These are phyloP conservation scores for Dusona sp. DNA, from an alignment of 2,888 invertebrate genomes.

Conservation along the genomic window DNA sequence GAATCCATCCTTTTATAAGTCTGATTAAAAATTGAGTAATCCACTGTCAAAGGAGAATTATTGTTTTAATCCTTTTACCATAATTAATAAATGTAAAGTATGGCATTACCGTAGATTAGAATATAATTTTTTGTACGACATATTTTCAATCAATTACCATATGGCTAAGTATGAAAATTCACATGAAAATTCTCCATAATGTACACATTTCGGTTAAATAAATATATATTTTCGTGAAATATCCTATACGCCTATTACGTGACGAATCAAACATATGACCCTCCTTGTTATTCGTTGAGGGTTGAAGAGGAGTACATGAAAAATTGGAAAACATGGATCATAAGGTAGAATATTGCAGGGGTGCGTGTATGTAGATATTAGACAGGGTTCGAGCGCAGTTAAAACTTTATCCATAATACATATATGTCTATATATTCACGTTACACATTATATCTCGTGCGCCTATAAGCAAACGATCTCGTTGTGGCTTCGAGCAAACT, in stretches of 20 bases:
- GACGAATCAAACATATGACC: slow-evolving; percentile 16
- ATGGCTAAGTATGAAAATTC: not conserved
- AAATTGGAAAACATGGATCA: not conserved
- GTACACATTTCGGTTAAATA: not conserved
- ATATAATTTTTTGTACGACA: not conserved
- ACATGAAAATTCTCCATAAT: not conserved
- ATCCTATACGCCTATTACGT: not conserved
- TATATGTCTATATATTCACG: slow-evolving; percentile 6
- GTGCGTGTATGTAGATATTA: not conserved
- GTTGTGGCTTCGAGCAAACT: slow-evolving; percentile 42
- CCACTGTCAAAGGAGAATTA: not conserved
- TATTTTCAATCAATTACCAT: not conserved
- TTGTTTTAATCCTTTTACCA: not conserved
- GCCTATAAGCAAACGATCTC: slow-evolving; percentile 45
- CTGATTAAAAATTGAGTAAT: not conserved
- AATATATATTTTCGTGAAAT: not conserved
- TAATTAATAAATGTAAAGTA: not conserved
- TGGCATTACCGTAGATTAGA: not conserved
- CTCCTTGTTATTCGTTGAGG: not conserved
- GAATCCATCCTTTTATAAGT: not conserved
- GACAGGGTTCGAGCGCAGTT: slow-evolving; percentile 38
- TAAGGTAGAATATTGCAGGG: not conserved
- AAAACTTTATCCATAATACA: slow-evolving; percentile 13
- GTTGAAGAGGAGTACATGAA: not conserved
- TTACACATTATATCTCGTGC: not conserved